Conservation (phyloP, 2,888 invertebrate genomes). For the Unio pictorum region DNA sequence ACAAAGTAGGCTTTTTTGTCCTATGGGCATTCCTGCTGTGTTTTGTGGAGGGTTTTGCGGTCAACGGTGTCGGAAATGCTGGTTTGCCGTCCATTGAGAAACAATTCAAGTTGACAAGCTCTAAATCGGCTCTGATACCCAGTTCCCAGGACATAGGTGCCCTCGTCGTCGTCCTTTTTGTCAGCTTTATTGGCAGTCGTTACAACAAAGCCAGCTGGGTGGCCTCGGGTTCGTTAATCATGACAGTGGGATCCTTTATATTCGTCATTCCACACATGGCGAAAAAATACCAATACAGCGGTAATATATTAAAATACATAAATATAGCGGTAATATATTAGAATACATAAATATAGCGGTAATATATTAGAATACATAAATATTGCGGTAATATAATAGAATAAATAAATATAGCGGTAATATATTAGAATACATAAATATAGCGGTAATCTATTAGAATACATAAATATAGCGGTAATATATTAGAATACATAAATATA, state of each 20-base stretch:
- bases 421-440: no score
- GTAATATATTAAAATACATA: conserved; percentile 7
- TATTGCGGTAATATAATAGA: no score
- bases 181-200: conserved; percentile 44
- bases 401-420: no score
- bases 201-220: conserved; percentile 44
- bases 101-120: conserved; percentile 44
- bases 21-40: conserved; percentile 41
- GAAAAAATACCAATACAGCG: conserved; percentile 27
- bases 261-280: conserved; percentile 50
- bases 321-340: not conserved
- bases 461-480: no score
- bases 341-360: not conserved
- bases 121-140: conserved; percentile 26
- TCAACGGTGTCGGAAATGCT: conserved; percentile 52
- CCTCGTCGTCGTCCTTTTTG: conserved; percentile 41
- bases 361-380: no score
- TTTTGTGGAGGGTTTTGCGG: conserved; percentile 49
- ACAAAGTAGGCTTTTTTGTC: conserved; percentile 38
- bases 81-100: conserved; percentile 45
- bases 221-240: conserved; percentile 41
- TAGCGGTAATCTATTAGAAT: no score
- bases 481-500: no score
- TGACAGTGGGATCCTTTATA: conserved; percentile 49
- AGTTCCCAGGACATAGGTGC: conserved; percentile 40